Evolutionary conservation across 1,140 invertebrate genomes (phyloP).

Genomic region (Galendromus occidentalis): DNA sequence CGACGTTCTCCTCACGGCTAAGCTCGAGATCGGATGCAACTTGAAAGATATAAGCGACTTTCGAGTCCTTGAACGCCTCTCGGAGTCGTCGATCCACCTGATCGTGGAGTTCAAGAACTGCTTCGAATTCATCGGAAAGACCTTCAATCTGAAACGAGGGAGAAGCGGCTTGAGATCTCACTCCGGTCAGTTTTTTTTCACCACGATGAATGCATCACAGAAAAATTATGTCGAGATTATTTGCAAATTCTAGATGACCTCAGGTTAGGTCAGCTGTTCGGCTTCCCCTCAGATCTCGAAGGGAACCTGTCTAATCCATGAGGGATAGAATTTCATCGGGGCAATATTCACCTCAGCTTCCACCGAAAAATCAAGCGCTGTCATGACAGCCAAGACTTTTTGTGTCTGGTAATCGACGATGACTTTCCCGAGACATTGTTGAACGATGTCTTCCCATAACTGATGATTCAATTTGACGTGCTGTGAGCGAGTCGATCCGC

Average conservation of each 20-base stretch:
- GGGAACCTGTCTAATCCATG: too few species aligned
- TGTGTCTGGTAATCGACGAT: slow-evolving; percentile 1
- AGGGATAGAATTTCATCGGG: too few species aligned
- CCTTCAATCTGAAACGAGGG: not conserved
- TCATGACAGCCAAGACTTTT: slow-evolving; percentile 5
- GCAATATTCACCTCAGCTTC: not conserved
- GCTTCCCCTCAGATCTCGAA: too few species aligned
- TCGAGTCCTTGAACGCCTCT: slow-evolving; percentile 9
- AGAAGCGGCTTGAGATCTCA: not conserved
- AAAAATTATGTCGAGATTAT: too few species aligned
- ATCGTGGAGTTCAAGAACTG: slow-evolving; percentile 4
- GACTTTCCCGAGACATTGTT: slow-evolving; percentile 10
- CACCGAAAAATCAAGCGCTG: not conserved
- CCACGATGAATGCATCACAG: too few species aligned
- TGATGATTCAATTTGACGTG: not conserved
- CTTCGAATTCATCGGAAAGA: slow-evolving; percentile 1
- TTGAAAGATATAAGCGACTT: slow-evolving; percentile 9
- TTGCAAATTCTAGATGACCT: too few species aligned
- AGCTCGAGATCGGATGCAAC: not conserved
- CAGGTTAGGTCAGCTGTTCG: too few species aligned
- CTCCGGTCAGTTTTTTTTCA: too few species aligned
- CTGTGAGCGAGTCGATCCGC: not conserved
- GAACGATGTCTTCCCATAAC: not conserved
- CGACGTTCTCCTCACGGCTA: slow-evolving; percentile 1
- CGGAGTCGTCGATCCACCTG: not conserved